phyloP scores from a whole-genome alignment of 2,888 invertebrate genomes.

The Rutpela maculata region DNA sequence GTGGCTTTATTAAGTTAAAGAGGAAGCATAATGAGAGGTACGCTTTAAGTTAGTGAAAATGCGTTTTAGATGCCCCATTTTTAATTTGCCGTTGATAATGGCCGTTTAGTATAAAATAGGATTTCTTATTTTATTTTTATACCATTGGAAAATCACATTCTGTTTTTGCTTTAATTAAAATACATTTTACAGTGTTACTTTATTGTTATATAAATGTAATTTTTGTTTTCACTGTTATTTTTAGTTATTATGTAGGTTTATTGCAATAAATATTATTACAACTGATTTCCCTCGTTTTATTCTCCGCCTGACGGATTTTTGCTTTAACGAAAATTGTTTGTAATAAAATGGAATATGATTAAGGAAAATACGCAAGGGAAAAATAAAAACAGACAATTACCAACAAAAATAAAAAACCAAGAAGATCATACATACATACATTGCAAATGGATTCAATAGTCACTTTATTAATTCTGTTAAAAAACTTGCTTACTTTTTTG shows the following conservation, averaged over 20 bases:
- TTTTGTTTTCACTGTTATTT: conserved; percentile 52
- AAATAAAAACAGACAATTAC: no score
- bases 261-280: conserved; percentile 54
- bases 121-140: conserved; percentile 23
- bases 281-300: background rate
- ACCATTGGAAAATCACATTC: conserved; percentile 29
- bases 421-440: no score
- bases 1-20: background rate
- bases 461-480: no score
- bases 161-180: conserved; percentile 41
- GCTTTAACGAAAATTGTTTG: no score
- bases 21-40: background rate
- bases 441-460: no score
- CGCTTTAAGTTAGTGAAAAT: background rate
- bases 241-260: conserved; percentile 60
- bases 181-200: conserved; percentile 47
- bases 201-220: conserved; percentile 50
- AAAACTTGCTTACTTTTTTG: no score
- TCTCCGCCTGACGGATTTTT: background rate
- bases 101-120: conserved; percentile 14
- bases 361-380: no score
- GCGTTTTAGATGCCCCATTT: background rate
- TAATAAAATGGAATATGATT: no score
- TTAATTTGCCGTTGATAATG: background rate
- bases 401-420: no score